Percentiles rank a stretch among this genome's conserved stretches.
phyloP scores from a whole-genome alignment of 2,113 vertebrate genomes.

The Microcebus ravelobensis region DNA sequence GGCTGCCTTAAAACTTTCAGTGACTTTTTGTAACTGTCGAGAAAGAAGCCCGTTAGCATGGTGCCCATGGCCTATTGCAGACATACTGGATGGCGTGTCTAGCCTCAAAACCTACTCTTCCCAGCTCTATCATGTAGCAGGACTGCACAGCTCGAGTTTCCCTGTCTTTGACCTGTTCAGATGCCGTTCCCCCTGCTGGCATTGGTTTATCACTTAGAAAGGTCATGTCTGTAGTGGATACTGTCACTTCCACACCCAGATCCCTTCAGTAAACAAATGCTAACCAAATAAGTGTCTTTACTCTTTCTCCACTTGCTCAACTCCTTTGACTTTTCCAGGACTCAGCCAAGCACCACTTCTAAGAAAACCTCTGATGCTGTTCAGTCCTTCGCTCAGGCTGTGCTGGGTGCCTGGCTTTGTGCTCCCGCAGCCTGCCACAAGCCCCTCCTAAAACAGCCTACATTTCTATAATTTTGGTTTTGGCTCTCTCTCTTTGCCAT shows the following conservation, averaged over 20 bases:
- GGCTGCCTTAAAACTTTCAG: not conserved
- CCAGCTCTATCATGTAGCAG: not conserved
- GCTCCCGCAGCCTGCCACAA: not conserved
- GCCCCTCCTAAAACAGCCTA: not conserved
- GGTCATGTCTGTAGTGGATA: not conserved
- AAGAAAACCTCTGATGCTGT: not conserved
- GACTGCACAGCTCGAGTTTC: not conserved
- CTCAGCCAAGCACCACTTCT: not conserved
- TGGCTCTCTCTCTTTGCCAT: not conserved
- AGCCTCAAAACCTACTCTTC: accelerated
- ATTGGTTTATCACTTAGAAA: not conserved
- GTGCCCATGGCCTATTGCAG: not conserved
- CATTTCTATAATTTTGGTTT: not conserved
- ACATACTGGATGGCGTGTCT: not conserved
- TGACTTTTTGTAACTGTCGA: not conserved
- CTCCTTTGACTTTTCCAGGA: not conserved
- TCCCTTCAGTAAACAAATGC: not conserved
- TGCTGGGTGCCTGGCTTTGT: not conserved
- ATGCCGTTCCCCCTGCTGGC: not conserved
- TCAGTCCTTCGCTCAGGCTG: not conserved
- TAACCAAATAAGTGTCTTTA: not conserved
- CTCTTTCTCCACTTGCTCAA: not conserved
- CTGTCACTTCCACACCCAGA: accelerated
- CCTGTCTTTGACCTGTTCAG: not conserved
- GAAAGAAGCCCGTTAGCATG: not conserved